Conservation (phyloP, 2,888 invertebrate species). For the Eledona agricola region DNA sequence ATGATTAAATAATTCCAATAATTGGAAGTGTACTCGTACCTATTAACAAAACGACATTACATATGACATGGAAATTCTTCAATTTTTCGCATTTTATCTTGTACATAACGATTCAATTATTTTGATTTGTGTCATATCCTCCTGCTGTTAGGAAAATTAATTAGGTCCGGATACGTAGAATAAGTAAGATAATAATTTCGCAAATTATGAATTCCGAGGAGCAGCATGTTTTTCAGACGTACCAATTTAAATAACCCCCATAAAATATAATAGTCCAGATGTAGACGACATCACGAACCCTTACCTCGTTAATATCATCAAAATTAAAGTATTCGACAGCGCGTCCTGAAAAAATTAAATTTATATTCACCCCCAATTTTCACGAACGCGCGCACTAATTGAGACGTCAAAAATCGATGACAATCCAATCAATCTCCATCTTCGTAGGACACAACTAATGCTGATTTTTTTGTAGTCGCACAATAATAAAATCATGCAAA, state of each 20-base stretch:
- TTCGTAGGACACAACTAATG: too few relatives aligned
- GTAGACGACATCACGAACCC: constrained; percentile 22
- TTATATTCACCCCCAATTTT: constrained; percentile 10
- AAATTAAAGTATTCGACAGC: constrained; percentile 23
- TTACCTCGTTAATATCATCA: constrained; percentile 23
- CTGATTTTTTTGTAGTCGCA: too few relatives aligned
- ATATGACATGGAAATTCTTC: too few relatives aligned
- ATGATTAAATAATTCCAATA: too few relatives aligned
- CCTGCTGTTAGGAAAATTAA: constrained; percentile 21
- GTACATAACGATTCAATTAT: too few relatives aligned
- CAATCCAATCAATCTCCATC: constrained; percentile 23
- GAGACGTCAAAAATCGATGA: constrained; percentile 10
- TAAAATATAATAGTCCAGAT: constrained; percentile 29
- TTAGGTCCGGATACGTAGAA: constrained; percentile 18
- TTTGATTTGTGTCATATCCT: constrained; percentile 1
- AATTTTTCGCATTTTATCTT: too few relatives aligned
- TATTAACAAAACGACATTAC: too few relatives aligned
- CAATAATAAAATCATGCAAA: too few relatives aligned
- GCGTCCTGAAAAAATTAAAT: constrained; percentile 19
- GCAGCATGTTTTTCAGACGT: constrained; percentile 28
- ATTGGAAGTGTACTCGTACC: too few relatives aligned
- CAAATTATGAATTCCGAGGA: constrained; percentile 15
- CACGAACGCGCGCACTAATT: constrained; percentile 7
- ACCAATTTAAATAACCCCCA: constrained; percentile 27
- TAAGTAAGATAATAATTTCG: constrained; percentile 20